These are phyloP conservation scores for Drosophila ercepeae DNA, from an alignment of 1,140 invertebrate genomes.

Conservation along the genomic window DNA sequence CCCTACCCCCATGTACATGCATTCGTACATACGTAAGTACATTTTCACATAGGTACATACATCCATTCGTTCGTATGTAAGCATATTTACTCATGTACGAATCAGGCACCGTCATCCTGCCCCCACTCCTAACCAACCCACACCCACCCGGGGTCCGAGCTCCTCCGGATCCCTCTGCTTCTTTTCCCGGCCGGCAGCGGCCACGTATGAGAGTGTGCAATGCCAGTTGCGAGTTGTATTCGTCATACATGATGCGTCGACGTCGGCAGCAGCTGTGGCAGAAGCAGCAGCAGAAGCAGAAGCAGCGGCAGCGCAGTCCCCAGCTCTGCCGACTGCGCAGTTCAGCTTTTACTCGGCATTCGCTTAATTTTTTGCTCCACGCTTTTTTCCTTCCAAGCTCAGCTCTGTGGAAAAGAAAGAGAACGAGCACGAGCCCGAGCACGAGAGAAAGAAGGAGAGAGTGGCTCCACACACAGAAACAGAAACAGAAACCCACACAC, in stretches of 20 bases:
- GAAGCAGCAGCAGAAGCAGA: conserved; percentile 1
- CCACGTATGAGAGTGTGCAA: conserved; percentile 76
- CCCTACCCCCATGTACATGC: conserved; percentile 1
- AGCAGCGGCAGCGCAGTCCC: neutral
- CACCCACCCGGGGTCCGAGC: conserved; percentile 19
- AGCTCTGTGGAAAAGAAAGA: conserved; percentile 28
- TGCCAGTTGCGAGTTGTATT: conserved; percentile 67
- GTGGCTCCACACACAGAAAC: conserved; percentile 49
- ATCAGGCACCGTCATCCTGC: conserved; percentile 60
- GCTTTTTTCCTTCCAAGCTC: conserved; percentile 52
- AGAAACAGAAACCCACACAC: too few relatives aligned
- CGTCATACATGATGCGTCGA: conserved; percentile 69
- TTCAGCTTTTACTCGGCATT: conserved; percentile 46
- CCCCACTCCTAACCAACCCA: conserved; percentile 20
- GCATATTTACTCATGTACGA: conserved; percentile 54
- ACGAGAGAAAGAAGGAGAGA: conserved; percentile 41
- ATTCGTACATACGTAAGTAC: conserved; percentile 22
- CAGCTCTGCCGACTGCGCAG: conserved; percentile 30
- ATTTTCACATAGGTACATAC: neutral
- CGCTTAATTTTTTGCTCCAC: conserved; percentile 37
- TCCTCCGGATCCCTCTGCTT: conserved; percentile 14
- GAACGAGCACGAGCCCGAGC: conserved; percentile 43
- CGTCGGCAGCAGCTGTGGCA: conserved; percentile 10
- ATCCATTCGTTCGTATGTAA: conserved; percentile 34
- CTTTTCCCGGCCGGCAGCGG: conserved; percentile 11